These are phyloP conservation scores for Zophobas morio DNA, from an alignment of 1,140 invertebrate genomes.

Conservation along the genomic window DNA sequence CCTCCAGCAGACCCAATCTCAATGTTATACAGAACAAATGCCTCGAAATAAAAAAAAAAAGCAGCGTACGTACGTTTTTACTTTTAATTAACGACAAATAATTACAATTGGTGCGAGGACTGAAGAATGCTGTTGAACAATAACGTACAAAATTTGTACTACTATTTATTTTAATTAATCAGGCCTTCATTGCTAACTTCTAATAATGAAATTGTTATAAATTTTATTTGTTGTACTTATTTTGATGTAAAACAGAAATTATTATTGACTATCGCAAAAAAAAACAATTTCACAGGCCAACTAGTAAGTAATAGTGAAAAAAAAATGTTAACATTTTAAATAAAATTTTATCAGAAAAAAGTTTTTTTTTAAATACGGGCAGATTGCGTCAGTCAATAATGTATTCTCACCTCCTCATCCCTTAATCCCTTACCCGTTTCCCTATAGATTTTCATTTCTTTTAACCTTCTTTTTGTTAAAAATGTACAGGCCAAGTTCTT, in stretches of 20 bases:
- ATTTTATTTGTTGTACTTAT: slow-evolving; percentile 1
- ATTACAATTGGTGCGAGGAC: slow-evolving; percentile 8
- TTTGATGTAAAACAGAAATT: slow-evolving; percentile 4
- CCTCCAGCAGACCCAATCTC: neutral
- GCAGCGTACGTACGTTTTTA: neutral
- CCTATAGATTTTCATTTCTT: too few species aligned
- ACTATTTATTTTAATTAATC: slow-evolving; percentile 6
- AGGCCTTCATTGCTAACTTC: slow-evolving; percentile 3
- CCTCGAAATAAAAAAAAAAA: too few species aligned
- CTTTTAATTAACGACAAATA: slow-evolving; percentile 11
- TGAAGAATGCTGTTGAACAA: slow-evolving; percentile 4
- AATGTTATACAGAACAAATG: too few species aligned
- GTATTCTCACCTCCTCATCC: too few species aligned
- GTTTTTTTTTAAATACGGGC: slow-evolving; percentile 1
- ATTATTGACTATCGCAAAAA: neutral
- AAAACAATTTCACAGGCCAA: slow-evolving; percentile 7
- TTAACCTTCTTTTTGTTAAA: too few species aligned
- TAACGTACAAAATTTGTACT: slow-evolving; percentile 11
- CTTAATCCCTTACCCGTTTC: too few species aligned
- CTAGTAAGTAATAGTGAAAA: slow-evolving; percentile 12
- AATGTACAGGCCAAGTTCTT: too few species aligned
- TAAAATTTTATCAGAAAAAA: slow-evolving; percentile 14
- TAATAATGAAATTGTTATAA: slow-evolving; percentile 11
- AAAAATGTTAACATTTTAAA: slow-evolving; percentile 4
- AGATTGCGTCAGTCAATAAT: neutral